Evolutionary conservation across 1,140 invertebrate species (phyloP).

Genomic region (Diachasma alloeum): DNA sequence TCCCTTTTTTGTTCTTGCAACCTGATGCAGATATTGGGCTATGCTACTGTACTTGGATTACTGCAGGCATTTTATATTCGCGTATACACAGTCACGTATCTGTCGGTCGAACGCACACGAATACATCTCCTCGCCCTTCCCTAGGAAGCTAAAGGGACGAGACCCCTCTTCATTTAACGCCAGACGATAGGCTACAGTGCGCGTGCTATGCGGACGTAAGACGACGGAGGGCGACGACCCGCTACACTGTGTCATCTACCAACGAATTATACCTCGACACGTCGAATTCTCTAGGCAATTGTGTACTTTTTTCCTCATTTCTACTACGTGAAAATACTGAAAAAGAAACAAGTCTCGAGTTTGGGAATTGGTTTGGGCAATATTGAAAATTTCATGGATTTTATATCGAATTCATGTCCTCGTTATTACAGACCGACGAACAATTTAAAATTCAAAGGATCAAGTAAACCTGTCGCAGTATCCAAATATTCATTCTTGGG

Average conservation of each 20-base stretch:
- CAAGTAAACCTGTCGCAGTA: no score
- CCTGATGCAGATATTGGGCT: constrained; percentile 14
- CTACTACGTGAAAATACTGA: no score
- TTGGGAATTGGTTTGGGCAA: no score
- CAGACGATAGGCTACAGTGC: constrained; percentile 1
- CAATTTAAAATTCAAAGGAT: no score
- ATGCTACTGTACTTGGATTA: neutral
- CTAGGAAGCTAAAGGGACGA: neutral
- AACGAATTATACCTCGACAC: neutral
- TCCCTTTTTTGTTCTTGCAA: constrained; percentile 3
- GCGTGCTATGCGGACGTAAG: neutral
- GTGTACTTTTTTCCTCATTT: no score
- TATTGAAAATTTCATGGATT: no score
- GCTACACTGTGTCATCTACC: neutral
- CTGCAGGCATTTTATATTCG: neutral
- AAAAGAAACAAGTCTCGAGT: no score
- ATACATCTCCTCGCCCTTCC: neutral
- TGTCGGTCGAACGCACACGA: neutral
- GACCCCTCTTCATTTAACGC: neutral
- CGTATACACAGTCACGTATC: neutral
- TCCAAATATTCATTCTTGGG: no score
- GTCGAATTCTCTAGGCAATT: neutral
- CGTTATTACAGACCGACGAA: no score
- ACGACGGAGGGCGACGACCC: constrained; percentile 2
- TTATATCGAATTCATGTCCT: no score